Conservation (phyloP, 2,113 vertebrate species). For the Syngnathoides biaculeatus region DNA sequence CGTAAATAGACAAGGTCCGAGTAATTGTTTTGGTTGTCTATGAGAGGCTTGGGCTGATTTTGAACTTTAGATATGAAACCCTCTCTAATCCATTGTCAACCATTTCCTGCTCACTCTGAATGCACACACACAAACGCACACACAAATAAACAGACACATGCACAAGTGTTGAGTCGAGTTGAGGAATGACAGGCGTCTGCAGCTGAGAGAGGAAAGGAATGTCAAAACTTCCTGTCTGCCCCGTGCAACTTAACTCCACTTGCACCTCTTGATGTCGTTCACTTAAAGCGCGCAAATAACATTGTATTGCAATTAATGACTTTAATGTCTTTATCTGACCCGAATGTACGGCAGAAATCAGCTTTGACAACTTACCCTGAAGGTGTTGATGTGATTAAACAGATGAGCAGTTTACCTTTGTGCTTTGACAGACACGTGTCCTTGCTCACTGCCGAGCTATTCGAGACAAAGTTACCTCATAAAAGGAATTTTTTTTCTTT, state of each 20-base stretch:
- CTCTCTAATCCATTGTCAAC: constrained; percentile 38
- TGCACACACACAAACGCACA: constrained; percentile 48
- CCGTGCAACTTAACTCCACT: constrained; percentile 40
- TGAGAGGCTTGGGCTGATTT: neutral
- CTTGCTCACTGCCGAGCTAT: constrained; percentile 46
- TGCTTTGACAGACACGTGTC: constrained; percentile 42
- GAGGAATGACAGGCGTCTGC: constrained; percentile 90
- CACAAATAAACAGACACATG: constrained; percentile 64
- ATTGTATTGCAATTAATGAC: constrained; percentile 40
- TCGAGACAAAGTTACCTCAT: constrained; percentile 54
- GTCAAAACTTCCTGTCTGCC: constrained; percentile 85
- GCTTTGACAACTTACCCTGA: constrained; percentile 28
- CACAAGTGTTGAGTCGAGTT: constrained; percentile 78
- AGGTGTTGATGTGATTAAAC: constrained; percentile 41
- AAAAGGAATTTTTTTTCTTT: constrained; percentile 45
- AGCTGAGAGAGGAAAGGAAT: constrained; percentile 83
- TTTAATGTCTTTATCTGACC: constrained; percentile 45
- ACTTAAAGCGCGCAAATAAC: constrained; percentile 33
- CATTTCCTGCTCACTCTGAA: constrained; percentile 44
- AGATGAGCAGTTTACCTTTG: constrained; percentile 50
- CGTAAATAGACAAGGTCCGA: neutral
- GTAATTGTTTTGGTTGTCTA: neutral
- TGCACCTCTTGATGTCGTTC: constrained; percentile 20
- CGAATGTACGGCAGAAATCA: constrained; percentile 30
- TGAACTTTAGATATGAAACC: constrained; percentile 3